Conservation (phyloP, 1,140 invertebrate genomes). For the Temnothorax nylanderi region DNA sequence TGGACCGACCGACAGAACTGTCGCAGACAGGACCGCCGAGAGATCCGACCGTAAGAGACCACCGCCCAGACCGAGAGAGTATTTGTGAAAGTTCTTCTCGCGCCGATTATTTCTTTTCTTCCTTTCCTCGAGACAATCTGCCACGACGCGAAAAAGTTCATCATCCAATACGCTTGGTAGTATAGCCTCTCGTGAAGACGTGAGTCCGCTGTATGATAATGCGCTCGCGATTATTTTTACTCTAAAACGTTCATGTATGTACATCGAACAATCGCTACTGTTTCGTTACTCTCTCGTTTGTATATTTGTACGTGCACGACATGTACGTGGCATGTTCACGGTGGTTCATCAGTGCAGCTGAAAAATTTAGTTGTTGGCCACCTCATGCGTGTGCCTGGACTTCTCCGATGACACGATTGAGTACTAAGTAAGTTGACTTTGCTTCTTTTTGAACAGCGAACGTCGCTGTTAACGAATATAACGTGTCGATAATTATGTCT, state of each 20-base stretch:
- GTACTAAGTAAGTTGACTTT: background rate
- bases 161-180: slow-evolving; percentile 35
- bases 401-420: background rate
- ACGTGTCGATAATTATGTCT: slow-evolving; percentile 38
- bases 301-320: background rate
- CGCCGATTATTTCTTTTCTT: background rate
- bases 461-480: background rate
- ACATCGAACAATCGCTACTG: slow-evolving; percentile 36
- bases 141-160: slow-evolving; percentile 4
- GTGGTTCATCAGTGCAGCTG: background rate
- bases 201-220: background rate
- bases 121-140: background rate
- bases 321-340: background rate
- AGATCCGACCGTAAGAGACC: slow-evolving; percentile 81
- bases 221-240: slow-evolving; percentile 35
- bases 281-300: slow-evolving; percentile 39
- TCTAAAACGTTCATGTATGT: background rate
- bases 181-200: background rate
- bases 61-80: slow-evolving; percentile 82
- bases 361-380: slow-evolving; percentile 7
- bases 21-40: slow-evolving; percentile 62
- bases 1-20: slow-evolving; percentile 62
- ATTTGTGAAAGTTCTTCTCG: slow-evolving; percentile 83
- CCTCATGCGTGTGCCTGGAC: background rate
- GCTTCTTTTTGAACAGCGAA: background rate